phyloP scores from a whole-genome alignment of 1,140 invertebrate genomes.

The Melanaphis sacchari region DNA sequence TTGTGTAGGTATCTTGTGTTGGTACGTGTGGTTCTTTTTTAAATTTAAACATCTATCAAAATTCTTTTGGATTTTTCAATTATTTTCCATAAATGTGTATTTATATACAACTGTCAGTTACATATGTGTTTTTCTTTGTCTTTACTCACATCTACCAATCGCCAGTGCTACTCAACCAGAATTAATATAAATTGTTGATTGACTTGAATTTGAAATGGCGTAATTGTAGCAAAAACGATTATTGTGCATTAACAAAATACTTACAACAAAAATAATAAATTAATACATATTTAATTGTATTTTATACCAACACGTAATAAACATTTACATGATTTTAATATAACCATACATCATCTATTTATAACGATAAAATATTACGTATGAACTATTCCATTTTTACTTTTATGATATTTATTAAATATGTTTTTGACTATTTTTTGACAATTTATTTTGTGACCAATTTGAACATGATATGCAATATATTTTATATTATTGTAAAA shows the following conservation, averaged over 20 bases:
- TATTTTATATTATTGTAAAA: background rate
- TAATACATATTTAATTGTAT: background rate
- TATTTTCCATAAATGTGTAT: background rate
- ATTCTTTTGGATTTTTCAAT: slow-evolving; percentile 7
- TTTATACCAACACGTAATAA: background rate
- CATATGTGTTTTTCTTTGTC: background rate
- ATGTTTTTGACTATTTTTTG: no score
- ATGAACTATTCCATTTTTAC: background rate
- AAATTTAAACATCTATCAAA: background rate
- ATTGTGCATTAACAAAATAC: background rate
- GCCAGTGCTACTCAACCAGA: background rate
- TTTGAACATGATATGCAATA: background rate
- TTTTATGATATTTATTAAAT: background rate
- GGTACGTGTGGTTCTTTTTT: background rate
- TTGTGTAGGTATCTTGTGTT: background rate
- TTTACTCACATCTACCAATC: background rate
- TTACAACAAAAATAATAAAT: background rate
- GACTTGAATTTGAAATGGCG: background rate
- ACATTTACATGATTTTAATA: background rate
- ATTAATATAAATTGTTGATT: slow-evolving; percentile 7
- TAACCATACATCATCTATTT: no score
- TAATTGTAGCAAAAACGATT: background rate
- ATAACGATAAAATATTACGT: background rate
- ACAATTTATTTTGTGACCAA: background rate
- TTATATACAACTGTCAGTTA: background rate